Percentiles rank a stretch among this genome's conserved stretches.
Conservation (phyloP, 2,888 invertebrate genomes). For the Thereva nobilitata region DNA sequence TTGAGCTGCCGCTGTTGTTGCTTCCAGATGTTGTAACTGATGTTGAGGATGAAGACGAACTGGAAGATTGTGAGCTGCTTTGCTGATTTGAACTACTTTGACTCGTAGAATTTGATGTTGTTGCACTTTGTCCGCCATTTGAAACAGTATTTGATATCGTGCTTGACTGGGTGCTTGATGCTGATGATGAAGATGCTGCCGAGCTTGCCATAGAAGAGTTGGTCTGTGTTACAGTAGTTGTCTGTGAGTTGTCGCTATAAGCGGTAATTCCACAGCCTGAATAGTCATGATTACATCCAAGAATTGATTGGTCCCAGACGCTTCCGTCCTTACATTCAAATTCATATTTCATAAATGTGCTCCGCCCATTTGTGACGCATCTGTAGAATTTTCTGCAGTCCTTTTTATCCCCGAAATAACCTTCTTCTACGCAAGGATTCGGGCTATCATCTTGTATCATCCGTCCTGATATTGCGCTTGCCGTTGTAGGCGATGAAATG, state of each 20-base stretch:
- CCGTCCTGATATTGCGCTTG: not conserved
- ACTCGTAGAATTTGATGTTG: conserved; percentile 7
- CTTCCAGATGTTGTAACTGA: conserved; percentile 18
- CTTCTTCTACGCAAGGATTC: conserved; percentile 54
- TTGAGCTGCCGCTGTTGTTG: not conserved
- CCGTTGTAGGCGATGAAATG: not conserved
- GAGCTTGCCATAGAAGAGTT: conserved; percentile 12
- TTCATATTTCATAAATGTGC: conserved; percentile 51
- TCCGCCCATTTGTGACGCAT: conserved; percentile 58
- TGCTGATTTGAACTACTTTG: not conserved
- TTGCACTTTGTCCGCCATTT: conserved; percentile 39
- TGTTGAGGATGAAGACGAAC: conserved; percentile 5
- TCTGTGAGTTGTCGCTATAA: conserved; percentile 9
- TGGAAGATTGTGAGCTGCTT: conserved; percentile 5
- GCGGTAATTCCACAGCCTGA: conserved; percentile 30
- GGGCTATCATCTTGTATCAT: conserved; percentile 14
- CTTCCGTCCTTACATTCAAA: conserved; percentile 60
- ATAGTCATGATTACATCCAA: conserved; percentile 54
- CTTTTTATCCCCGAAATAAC: conserved; percentile 57
- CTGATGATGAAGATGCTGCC: conserved; percentile 1
- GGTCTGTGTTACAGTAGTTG: conserved; percentile 11
- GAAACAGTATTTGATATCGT: conserved; percentile 13
- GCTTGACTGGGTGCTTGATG: conserved; percentile 4
- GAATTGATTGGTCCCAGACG: conserved; percentile 60
- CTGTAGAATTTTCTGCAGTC: conserved; percentile 66